Base-by-base conservation (phyloP, 2,113 vertebrate genomes). In the Calypte anna region DNA sequence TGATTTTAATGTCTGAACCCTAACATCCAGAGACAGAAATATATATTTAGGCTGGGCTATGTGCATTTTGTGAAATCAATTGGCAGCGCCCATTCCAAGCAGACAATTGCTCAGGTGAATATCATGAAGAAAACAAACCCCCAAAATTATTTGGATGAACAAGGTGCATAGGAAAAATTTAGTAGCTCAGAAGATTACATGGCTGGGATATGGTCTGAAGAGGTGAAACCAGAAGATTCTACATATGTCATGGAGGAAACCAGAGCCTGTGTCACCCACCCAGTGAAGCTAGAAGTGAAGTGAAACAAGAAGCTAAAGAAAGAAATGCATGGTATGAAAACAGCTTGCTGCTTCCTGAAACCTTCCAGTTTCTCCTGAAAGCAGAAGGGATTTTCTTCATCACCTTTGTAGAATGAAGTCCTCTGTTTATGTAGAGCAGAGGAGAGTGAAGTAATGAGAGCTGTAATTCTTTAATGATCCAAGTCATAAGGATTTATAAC, bases 401-500 rank as follows among this genome's bases (percentile, higher is more conserved):
- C 22, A 20, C 59, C 33, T 55, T 36, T 44, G 12, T 10, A 33
- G 20, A 36, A 74, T 25, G 31, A 68, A 82, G n/a, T 78, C 19
- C 27, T 83, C 53, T 61, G 33, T 64, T 78, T 38, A 78, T 38
- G 72, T 18, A 84, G 53, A 88, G 44, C 40, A 88, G 46, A 48
- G 30, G 33, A 82, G 61, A 78, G 55, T 18, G 54, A 79, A 82
- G 25, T 68, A 73, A 44, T 25, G 20, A 84, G 88, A 87, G 46
- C 76, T 68, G 43, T n/a, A 74, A 72, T 23, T 95, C 93, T 84
- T 73, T 69, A 90, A 93, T 3, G 21, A 85, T 24, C 43, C 51
- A 74, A 82, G 61, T 31, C 90, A 63, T 85, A 82, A 85, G 82
- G 82, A 90, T 90, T 87, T 89, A 88, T 87, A 77, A 84, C 66